Evolutionary conservation across 2,888 invertebrate species (phyloP).

Genomic region (Theretra japonica): DNA sequence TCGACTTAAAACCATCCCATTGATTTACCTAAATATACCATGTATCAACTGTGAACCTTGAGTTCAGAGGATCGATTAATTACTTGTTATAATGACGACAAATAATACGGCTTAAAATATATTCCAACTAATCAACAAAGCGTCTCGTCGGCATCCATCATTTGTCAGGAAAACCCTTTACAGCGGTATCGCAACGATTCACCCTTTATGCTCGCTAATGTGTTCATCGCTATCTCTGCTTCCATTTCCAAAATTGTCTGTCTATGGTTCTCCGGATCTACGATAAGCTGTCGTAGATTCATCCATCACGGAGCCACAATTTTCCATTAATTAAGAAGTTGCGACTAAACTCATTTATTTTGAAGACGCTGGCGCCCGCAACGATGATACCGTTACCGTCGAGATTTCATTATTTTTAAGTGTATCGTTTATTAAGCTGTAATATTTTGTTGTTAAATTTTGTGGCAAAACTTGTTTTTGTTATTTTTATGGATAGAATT

Average conservation of each 20-base stretch:
- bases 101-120: background rate
- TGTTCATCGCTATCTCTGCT: background rate
- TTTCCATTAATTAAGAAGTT: slow-evolving; percentile 30
- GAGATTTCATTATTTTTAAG: slow-evolving; percentile 14
- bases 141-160: background rate
- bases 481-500: too few species aligned
- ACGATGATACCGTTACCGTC: background rate
- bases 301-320: slow-evolving; percentile 29
- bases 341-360: slow-evolving; percentile 27
- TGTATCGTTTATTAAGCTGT: slow-evolving; percentile 10
- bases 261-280: slow-evolving; percentile 10
- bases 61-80: too few species aligned
- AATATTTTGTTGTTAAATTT: background rate
- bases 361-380: slow-evolving; percentile 19
- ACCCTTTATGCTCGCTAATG: slow-evolving; percentile 3
- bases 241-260: slow-evolving; percentile 17
- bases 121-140: background rate
- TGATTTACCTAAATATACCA: too few species aligned
- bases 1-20: too few species aligned
- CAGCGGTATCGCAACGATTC: slow-evolving; percentile 7
- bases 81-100: background rate
- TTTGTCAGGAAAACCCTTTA: background rate
- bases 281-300: slow-evolving; percentile 13
- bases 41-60: too few species aligned
- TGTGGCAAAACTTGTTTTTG: background rate